Conservation (phyloP, 1,140 invertebrate species). For the Drosophila albomicans region DNA sequence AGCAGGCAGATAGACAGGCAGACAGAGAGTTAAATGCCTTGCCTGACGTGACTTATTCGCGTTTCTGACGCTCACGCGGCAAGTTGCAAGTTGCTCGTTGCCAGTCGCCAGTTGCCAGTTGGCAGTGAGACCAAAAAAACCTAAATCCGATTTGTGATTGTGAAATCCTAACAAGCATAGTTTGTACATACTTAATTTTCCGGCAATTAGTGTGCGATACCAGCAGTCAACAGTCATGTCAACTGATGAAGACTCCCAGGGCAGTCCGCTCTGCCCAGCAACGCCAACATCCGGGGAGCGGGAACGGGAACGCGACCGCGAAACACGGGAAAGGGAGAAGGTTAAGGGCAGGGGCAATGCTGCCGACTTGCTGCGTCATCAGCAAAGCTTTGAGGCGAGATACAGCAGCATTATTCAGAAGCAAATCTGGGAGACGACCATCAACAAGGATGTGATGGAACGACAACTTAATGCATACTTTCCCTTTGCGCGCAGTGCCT, state of each 20-base stretch:
- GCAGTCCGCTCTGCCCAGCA: conserved; percentile 62
- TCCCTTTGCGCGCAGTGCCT: conserved; percentile 70
- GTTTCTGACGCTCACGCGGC: conserved; percentile 63
- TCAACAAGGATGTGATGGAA: conserved; percentile 76
- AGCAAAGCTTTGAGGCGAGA: conserved; percentile 77
- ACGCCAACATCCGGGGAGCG: conserved; percentile 39
- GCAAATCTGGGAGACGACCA: conserved; percentile 80
- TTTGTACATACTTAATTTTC: conserved; percentile 68
- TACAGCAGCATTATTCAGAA: conserved; percentile 77
- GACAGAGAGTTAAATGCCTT: conserved; percentile 31
- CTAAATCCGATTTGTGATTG: conserved; percentile 6
- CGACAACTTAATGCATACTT: conserved; percentile 77
- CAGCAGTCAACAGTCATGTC: conserved; percentile 49
- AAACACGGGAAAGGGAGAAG: conserved; percentile 14
- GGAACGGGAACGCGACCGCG: not conserved
- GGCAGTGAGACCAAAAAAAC: not conserved
- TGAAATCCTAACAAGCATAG: conserved; percentile 56
- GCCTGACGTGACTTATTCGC: conserved; percentile 79
- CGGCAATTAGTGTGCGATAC: conserved; percentile 67
- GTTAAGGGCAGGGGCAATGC: conserved; percentile 38
- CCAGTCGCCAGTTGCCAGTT: not conserved
- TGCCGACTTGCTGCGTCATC: conserved; percentile 65
- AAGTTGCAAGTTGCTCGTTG: conserved; percentile 44
- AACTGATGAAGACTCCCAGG: conserved; percentile 66
- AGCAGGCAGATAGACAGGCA: conserved; percentile 32